A percentile compares a stretch with the other conserved stretches of the same genome.
Evolutionary conservation across 2,113 vertebrate genomes (phyloP).

Genomic region (Podilymbus podiceps): DNA sequence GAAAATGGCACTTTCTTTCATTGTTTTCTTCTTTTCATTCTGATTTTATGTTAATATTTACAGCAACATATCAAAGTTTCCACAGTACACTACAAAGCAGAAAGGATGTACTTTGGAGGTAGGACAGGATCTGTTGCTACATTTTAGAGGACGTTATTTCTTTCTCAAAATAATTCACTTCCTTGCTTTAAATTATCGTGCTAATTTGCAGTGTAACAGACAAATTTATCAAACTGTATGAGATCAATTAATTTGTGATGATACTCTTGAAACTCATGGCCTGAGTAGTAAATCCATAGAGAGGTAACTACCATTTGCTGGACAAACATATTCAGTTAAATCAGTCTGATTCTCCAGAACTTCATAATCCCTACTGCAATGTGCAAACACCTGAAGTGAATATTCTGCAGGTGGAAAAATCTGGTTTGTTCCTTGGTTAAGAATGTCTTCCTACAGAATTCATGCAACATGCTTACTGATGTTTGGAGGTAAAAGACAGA

Average conservation of each 20-base stretch:
- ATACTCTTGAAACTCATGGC: not conserved
- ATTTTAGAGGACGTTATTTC: not conserved
- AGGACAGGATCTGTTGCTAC: not conserved
- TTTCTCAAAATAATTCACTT: not conserved
- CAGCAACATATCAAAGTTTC: not conserved
- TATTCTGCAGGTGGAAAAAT: not conserved
- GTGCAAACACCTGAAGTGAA: not conserved
- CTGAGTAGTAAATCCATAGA: not conserved
- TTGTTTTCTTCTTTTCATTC: not conserved
- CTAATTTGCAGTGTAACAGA: not conserved
- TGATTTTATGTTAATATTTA: not conserved
- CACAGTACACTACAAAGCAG: not conserved
- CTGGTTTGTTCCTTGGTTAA: not conserved
- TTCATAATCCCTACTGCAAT: not conserved
- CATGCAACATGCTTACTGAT: fast-evolving
- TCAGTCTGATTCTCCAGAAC: not conserved
- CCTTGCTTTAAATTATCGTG: not conserved
- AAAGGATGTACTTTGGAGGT: not conserved
- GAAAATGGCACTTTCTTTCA: not conserved
- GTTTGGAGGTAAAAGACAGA: not conserved
- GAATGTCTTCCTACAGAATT: not conserved
- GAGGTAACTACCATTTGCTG: not conserved
- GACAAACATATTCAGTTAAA: not conserved
- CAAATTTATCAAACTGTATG: not conserved
- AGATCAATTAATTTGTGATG: not conserved